Base-by-base conservation (phyloP, 1,140 invertebrate species). In the Apis laboriosa region DNA sequence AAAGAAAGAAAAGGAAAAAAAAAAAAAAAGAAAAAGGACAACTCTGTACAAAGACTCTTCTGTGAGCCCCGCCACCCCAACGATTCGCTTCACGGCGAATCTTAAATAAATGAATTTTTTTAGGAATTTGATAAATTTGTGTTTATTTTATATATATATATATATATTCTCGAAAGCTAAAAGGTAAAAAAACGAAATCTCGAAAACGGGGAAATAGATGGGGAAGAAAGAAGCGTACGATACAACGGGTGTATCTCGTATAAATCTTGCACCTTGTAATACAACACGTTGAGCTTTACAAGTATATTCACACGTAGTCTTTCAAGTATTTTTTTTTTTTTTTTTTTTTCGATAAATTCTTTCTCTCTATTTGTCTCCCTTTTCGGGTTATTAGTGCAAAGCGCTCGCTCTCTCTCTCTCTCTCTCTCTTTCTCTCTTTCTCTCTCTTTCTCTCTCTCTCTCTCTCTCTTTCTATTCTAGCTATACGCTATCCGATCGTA, bases 201-300 rank as follows among this genome's bases (percentile, higher is more conserved):
- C 34, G 34, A 34, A 43, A 43, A 4, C 34, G 71, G 55, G 55
- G 17, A 3, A 63, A 79, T 43, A 43, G 34, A 43, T 5, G 8
- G 58, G 56, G 9, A 21, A 7, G n/a, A 60, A 21, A n/a, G 17
- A 13, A 49, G 43, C 11, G 21, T 19, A 68, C 43, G n/a, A 11
- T 28, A n/a, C 43, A 8, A 64, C 53, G 15, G 13, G 19, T 0
- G 13, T 15, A 77, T 83, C 89, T 90, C 86, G 90, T 93, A 93
- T 91, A 93, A 93, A 93, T 88, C 88, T 43, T 93, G 92, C 89
- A 92, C 93, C 90, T 92, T 92, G 90, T 92, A 92, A 92, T 93
- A 93, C 89, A 93, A 92, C 92, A 92, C 91, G 90, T 93, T 92
- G 89, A 92, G 89, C 91, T 88, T 92, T 93, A 92, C 66, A 84